phyloP scores from a whole-genome alignment of 1,140 invertebrate species.

The Schlechtendalia chinensis region DNA sequence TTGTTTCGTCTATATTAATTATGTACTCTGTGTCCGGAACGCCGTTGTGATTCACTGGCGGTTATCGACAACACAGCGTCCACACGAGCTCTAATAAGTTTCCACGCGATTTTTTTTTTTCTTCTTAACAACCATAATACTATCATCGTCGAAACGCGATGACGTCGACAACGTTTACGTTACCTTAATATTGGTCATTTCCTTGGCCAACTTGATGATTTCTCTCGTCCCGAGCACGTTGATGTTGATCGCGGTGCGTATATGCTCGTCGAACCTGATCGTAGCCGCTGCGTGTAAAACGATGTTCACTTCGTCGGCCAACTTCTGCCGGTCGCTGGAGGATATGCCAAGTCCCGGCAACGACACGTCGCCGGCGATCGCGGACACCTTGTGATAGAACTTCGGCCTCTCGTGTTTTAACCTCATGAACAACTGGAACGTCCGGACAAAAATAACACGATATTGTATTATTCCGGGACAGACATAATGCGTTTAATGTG shows the following conservation, averaged over 20 bases:
- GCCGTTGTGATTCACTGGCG: too few species aligned
- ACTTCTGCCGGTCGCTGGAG: conserved; percentile 56
- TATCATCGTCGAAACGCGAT: too few species aligned
- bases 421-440: conserved; percentile 53
- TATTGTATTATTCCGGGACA: too few species aligned
- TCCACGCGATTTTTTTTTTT: too few species aligned
- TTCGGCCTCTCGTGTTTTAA: conserved; percentile 56
- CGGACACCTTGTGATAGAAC: conserved; percentile 60
- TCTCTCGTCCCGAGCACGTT: conserved; percentile 69
- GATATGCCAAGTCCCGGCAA: conserved; percentile 59
- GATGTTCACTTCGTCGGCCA: conserved; percentile 65
- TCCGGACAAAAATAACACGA: too few species aligned
- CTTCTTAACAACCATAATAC: too few species aligned
- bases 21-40: too few species aligned
- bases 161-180: too few species aligned
- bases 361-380: conserved; percentile 62
- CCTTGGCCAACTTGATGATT: conserved; percentile 64
- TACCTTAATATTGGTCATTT: conserved; percentile 68
- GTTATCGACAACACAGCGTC: too few species aligned
- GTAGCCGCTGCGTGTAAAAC: conserved; percentile 72
- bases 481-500: too few species aligned
- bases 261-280: conserved; percentile 69
- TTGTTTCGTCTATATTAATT: too few species aligned
- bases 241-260: conserved; percentile 65
- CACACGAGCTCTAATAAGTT: too few species aligned